phyloP scores from a whole-genome alignment of 2,113 vertebrate species.

The Phylloscopus whistleri region DNA sequence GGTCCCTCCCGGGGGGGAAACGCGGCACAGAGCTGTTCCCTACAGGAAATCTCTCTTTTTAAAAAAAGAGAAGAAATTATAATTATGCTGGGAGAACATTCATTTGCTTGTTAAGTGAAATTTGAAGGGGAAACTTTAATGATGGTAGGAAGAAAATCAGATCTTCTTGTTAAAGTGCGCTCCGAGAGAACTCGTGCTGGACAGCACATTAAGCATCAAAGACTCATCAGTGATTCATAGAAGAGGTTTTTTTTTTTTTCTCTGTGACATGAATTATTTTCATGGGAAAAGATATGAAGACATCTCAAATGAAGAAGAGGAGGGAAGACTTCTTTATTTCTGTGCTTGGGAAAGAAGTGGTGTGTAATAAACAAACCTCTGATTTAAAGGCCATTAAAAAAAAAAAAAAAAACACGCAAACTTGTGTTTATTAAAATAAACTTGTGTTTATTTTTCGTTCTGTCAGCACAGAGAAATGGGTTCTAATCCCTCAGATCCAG shows the following conservation, averaged over 20 bases:
- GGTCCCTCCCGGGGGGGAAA: background rate
- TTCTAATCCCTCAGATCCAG: background rate
- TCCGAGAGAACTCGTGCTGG: constrained; percentile 3
- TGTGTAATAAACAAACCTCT: constrained; percentile 4
- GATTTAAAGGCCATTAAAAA: background rate
- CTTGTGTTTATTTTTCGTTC: background rate
- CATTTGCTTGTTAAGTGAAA: constrained; percentile 62
- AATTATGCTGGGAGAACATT: constrained; percentile 46
- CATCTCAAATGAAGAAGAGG: background rate
- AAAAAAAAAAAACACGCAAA: background rate
- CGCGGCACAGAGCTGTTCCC: background rate
- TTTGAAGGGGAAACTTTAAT: constrained; percentile 59
- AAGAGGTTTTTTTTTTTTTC: background rate
- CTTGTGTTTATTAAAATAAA: background rate
- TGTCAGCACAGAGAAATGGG: background rate
- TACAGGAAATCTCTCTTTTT: background rate
- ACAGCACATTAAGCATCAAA: constrained; percentile 26
- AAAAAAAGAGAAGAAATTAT: background rate
- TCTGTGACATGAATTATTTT: constrained; percentile 28
- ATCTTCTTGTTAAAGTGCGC: constrained; percentile 45
- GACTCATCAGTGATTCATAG: background rate
- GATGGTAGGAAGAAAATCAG: constrained; percentile 47
- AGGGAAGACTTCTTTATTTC: background rate
- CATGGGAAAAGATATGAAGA: background rate
- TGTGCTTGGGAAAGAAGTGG: background rate